Evolutionary conservation across 2,113 vertebrate genomes (phyloP).

Genomic region (Muntiacus reevesi): DNA sequence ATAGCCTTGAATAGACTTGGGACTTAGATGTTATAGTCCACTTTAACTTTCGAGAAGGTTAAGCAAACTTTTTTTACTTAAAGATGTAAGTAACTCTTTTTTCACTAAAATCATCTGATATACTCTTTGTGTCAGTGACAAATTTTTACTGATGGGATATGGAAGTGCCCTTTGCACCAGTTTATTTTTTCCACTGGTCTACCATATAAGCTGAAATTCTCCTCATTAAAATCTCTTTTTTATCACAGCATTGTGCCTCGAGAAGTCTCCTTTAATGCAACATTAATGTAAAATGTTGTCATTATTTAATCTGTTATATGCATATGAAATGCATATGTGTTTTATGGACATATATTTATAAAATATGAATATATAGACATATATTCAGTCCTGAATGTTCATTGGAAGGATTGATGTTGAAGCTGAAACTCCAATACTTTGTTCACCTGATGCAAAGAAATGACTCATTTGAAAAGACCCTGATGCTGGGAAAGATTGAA

Average conservation of each 20-base stretch:
- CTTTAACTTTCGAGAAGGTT: background rate
- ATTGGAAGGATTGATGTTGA: background rate
- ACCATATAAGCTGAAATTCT: conserved; percentile 4
- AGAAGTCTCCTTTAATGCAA: background rate
- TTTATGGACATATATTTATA: background rate
- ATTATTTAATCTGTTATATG: conserved; percentile 32
- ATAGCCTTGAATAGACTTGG: conserved; percentile 47
- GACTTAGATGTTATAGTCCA: background rate
- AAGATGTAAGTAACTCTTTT: conserved; percentile 18
- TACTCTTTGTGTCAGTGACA: conserved; percentile 28
- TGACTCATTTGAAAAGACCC: background rate
- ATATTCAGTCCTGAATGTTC: background rate
- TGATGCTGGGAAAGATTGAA: background rate
- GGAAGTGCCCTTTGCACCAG: background rate
- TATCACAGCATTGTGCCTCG: background rate
- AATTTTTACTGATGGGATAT: background rate
- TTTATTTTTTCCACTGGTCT: background rate
- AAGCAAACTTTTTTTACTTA: background rate
- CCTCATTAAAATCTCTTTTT: conserved; percentile 33
- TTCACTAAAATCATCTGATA: conserved; percentile 5
- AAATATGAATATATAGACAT: background rate
- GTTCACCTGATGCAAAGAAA: background rate
- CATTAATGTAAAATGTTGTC: conserved; percentile 19
- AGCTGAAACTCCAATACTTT: background rate
- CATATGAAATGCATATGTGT: background rate